Conservation (phyloP, 2,113 vertebrate genomes). For the Silurus meridionalis region DNA sequence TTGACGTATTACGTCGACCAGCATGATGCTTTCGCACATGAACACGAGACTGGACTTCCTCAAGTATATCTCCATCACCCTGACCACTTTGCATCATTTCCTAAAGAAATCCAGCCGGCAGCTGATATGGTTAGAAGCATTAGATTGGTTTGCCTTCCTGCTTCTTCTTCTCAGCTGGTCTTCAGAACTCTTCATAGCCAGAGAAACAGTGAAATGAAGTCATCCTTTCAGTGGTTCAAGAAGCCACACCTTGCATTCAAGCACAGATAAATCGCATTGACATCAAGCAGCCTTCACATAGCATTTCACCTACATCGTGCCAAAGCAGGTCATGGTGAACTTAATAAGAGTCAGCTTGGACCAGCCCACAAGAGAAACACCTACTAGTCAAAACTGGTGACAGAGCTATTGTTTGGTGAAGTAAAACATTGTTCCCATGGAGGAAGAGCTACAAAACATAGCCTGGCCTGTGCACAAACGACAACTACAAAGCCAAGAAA, state of each 20-base stretch:
- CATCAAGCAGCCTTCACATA: background rate
- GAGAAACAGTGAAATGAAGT: background rate
- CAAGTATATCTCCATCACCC: background rate
- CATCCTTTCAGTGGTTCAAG: background rate
- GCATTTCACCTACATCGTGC: background rate
- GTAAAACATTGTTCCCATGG: conserved; percentile 26
- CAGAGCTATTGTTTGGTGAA: background rate
- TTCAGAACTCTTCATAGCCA: background rate
- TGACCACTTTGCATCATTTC: background rate
- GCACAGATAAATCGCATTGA: background rate
- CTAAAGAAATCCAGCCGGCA: background rate
- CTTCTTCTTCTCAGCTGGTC: background rate
- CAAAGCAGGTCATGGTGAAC: background rate
- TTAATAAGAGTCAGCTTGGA: background rate
- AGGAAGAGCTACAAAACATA: background rate
- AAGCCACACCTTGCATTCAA: conserved; percentile 28
- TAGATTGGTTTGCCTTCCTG: background rate
- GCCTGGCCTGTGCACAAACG: background rate
- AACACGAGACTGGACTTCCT: background rate
- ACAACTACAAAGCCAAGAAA: background rate
- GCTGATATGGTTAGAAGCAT: background rate
- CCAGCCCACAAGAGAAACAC: background rate
- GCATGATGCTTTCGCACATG: background rate
- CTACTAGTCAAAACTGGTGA: background rate
- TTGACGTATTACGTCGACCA: no score